Percentiles rank a stretch among this genome's conserved stretches.
Evolutionary conservation across 2,113 vertebrate genomes (phyloP).

Genomic region (Irena cyanogastra): DNA sequence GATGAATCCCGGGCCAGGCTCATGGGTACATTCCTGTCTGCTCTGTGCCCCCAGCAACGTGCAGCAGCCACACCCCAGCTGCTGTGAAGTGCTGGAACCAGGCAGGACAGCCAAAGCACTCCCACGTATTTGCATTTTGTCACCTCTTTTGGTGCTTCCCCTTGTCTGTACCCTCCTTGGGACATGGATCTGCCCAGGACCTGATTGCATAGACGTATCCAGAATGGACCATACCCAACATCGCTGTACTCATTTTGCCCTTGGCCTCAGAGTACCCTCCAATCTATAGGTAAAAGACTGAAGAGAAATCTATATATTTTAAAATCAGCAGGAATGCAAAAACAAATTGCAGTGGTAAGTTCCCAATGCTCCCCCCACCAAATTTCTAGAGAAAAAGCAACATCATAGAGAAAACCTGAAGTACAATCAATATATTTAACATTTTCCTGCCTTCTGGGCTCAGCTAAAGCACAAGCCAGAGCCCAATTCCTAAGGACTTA

Average conservation of each 20-base stretch:
- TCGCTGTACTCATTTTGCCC: not conserved
- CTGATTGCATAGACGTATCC: not conserved
- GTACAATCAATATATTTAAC: not conserved
- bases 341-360: not conserved
- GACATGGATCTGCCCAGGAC: not conserved
- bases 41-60: not conserved
- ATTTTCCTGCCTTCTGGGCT: not conserved
- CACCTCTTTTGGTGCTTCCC: not conserved
- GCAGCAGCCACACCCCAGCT: not conserved
- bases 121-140: not conserved
- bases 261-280: not conserved
- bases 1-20: accelerated
- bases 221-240: not conserved
- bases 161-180: not conserved
- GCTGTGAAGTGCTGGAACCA: not conserved
- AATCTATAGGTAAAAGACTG: not conserved
- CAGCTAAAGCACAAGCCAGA: not conserved
- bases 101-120: not conserved
- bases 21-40: accelerated
- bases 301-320: not conserved
- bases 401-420: not conserved
- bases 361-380: not conserved
- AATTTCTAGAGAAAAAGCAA: not conserved
- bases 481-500: not conserved
- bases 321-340: not conserved